phyloP scores from a whole-genome alignment of 2,888 invertebrate genomes.

The Drosophila paracracens region DNA sequence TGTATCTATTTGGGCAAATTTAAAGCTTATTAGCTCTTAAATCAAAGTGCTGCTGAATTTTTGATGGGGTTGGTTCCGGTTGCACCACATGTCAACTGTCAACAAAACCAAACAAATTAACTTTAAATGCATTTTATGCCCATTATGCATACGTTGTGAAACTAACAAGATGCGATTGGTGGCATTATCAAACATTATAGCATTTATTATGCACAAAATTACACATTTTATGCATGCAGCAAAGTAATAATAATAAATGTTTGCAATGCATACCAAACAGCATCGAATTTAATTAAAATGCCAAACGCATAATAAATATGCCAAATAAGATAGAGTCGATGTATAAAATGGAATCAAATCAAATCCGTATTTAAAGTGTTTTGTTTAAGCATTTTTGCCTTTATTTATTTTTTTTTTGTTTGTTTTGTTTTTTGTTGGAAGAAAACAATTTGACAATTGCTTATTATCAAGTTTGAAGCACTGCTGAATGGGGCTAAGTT shows the following conservation, averaged over 20 bases:
- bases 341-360: slow-evolving; percentile 28
- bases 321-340: background rate
- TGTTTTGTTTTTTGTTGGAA: background rate
- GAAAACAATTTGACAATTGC: slow-evolving; percentile 47
- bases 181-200: slow-evolving; percentile 26
- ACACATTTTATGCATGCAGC: slow-evolving; percentile 36
- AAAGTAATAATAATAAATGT: slow-evolving; percentile 48
- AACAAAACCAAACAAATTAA: slow-evolving; percentile 41
- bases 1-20: background rate
- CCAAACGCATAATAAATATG: slow-evolving; percentile 71
- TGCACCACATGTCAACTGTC: slow-evolving; percentile 8
- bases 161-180: slow-evolving; percentile 25
- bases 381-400: background rate
- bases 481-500: slow-evolving; percentile 36
- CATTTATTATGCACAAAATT: slow-evolving; percentile 76
- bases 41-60: slow-evolving; percentile 2
- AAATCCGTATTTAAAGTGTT: slow-evolving; percentile 34
- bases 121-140: slow-evolving; percentile 30
- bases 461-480: slow-evolving; percentile 48
- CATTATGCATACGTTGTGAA: slow-evolving; percentile 20
- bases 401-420: background rate
- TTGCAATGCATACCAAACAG: slow-evolving; percentile 27
- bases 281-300: slow-evolving; percentile 73
- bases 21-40: background rate
- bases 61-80: background rate